Conservation (phyloP, 92 coral and sea anemone genomes). For the Porites evermanni region DNA sequence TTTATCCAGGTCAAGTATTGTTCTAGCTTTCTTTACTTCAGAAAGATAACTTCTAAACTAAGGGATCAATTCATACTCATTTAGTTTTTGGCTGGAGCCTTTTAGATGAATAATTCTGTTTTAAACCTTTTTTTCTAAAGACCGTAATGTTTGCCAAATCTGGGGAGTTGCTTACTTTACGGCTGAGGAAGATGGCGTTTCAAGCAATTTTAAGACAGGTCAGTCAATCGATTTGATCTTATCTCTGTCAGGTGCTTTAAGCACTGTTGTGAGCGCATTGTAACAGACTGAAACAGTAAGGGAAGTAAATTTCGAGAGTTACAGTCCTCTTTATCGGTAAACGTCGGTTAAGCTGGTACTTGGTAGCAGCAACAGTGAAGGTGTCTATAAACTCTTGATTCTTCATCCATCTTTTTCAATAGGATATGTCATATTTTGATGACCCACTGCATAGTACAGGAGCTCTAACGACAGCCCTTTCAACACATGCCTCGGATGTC, state of each 20-base stretch:
- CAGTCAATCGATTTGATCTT: neutral
- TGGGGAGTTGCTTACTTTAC: conserved; percentile 85
- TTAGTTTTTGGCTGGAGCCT: no score
- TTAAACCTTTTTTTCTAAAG: conserved; percentile 29
- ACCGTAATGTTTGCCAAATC: conserved; percentile 77
- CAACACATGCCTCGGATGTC: conserved; percentile 94
- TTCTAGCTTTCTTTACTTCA: neutral
- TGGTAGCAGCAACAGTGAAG: neutral
- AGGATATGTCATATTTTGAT: conserved; percentile 93
- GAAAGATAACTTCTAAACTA: no score
- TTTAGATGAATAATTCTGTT: neutral
- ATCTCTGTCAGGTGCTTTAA: neutral
- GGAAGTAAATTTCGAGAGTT: no score
- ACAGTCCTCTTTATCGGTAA: no score
- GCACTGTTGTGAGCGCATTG: neutral
- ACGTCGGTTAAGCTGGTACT: no score
- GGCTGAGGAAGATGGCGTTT: conserved; percentile 81
- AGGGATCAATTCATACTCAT: no score
- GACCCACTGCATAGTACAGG: conserved; percentile 91
- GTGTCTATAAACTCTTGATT: neutral
- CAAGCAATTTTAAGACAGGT: conserved; percentile 85
- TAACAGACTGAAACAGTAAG: neutral
- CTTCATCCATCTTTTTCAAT: neutral
- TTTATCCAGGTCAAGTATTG: neutral
- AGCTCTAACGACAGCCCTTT: conserved; percentile 85